Percentiles rank a stretch among this genome's conserved stretches.
phyloP scores from a whole-genome alignment of 1,140 invertebrate genomes.

The Pseudomyrmex flavicornis region DNA sequence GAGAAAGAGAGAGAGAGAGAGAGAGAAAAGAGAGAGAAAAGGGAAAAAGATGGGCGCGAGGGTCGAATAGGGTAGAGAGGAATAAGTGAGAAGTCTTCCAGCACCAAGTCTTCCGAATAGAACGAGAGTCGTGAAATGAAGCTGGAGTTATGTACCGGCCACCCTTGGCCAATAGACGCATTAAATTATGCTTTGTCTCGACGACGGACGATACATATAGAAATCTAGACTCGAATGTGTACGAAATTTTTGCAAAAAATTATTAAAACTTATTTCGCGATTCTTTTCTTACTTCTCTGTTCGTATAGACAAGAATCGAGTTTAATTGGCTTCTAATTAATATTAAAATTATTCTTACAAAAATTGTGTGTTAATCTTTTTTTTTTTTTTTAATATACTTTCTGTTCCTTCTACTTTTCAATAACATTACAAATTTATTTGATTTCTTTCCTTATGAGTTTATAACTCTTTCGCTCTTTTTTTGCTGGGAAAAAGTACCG shows the following conservation, averaged over 20 bases:
- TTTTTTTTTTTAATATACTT: background rate
- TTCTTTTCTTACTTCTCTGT: background rate
- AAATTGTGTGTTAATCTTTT: background rate
- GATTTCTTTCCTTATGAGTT: no score
- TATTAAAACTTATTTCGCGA: no score
- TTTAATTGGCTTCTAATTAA: background rate
- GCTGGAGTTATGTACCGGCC: constrained; percentile 72
- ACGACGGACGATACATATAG: constrained; percentile 56
- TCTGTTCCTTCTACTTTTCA: background rate
- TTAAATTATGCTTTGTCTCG: constrained; percentile 77
- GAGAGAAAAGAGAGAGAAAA: constrained; percentile 1
- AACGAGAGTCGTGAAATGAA: constrained; percentile 63
- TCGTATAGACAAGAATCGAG: background rate
- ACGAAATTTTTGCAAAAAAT: constrained; percentile 22
- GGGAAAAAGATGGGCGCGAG: constrained; percentile 62
- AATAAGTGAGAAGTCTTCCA: constrained; percentile 67
- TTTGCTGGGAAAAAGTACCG: background rate
- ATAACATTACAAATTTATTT: no score
- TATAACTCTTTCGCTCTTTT: no score
- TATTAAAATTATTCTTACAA: background rate
- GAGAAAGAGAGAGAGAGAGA: background rate
- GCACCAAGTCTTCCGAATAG: constrained; percentile 71
- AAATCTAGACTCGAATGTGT: constrained; percentile 54
- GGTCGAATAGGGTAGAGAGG: constrained; percentile 68
- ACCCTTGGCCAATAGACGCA: constrained; percentile 70